Evolutionary conservation across 1,140 invertebrate genomes (phyloP).

Genomic region (Thaumatotibia leucotreta): DNA sequence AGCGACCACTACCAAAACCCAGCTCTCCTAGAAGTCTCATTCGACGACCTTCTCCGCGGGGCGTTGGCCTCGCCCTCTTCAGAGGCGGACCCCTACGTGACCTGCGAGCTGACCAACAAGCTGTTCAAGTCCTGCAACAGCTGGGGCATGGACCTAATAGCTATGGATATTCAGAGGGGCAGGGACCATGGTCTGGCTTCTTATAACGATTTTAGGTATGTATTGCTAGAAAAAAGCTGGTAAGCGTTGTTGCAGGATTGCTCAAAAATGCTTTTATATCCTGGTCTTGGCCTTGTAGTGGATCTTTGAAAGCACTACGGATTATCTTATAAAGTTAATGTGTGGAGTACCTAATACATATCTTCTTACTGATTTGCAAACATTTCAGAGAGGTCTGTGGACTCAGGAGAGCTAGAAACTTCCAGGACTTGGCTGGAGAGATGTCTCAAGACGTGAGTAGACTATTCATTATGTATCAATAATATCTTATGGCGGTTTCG

Average conservation of each 20-base stretch:
- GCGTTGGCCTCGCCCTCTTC: constrained; percentile 44
- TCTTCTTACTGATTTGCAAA: not conserved
- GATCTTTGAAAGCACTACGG: too few species aligned
- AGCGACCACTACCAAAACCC: constrained; percentile 70
- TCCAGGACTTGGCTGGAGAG: constrained; percentile 64
- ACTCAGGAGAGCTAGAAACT: constrained; percentile 51
- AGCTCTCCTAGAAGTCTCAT: constrained; percentile 57
- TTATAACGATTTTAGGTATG: constrained; percentile 72
- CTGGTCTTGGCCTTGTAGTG: too few species aligned
- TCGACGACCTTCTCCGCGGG: constrained; percentile 61
- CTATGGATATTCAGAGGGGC: constrained; percentile 84
- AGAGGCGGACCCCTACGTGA: constrained; percentile 85
- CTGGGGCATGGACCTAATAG: constrained; percentile 82
- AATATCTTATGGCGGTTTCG: too few species aligned
- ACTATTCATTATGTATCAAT: too few species aligned
- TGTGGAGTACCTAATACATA: too few species aligned
- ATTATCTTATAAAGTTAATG: too few species aligned
- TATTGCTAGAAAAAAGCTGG: not conserved
- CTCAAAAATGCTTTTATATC: too few species aligned
- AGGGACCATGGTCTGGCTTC: constrained; percentile 83
- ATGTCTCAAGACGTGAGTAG: constrained; percentile 69
- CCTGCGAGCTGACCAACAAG: constrained; percentile 87
- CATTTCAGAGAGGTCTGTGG: constrained; percentile 63
- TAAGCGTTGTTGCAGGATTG: too few species aligned
- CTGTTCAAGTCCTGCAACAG: constrained; percentile 83